Evolutionary conservation across 1,140 invertebrate species (phyloP).

Genomic region (Drosophila willistoni): DNA sequence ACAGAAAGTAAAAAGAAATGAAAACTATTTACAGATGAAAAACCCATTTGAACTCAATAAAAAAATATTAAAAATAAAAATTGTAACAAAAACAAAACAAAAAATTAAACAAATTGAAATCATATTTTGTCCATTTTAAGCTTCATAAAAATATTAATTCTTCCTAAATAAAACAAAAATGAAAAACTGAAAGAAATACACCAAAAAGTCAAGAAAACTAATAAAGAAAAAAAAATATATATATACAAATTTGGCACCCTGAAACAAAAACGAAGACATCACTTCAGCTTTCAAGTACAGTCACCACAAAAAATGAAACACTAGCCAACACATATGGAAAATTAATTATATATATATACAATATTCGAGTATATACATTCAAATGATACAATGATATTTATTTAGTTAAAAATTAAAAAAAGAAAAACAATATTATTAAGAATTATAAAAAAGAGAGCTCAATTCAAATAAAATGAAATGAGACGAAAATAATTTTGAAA

Average conservation of each 20-base stretch:
- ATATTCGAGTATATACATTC: conserved; percentile 43
- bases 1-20: conserved; percentile 42
- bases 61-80: conserved; percentile 22
- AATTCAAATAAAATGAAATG: conserved; percentile 30
- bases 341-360: conserved; percentile 31
- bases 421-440: conserved; percentile 56
- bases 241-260: conserved; percentile 38
- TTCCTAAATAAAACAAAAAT: conserved; percentile 38
- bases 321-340: conserved; percentile 58
- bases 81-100: conserved; percentile 23
- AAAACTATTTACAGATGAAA: conserved; percentile 63
- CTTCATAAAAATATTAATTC: conserved; percentile 52
- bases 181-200: conserved; percentile 41
- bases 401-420: conserved; percentile 55
- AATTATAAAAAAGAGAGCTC: conserved; percentile 59
- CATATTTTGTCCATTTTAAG: conserved; percentile 75
- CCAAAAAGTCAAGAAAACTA: conserved; percentile 34
- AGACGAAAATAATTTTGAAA: conserved; percentile 46
- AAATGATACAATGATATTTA: conserved; percentile 56
- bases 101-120: conserved; percentile 33
- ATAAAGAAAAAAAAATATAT: conserved; percentile 25
- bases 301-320: conserved; percentile 59
- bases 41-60: conserved; percentile 36
- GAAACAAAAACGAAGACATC: conserved; percentile 14
- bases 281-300: conserved; percentile 49